A percentile compares a stretch with the other conserved stretches of the same genome.
These are phyloP conservation scores for Pipra filicauda DNA, from an alignment of 2,113 vertebrate genomes.

Conservation along the genomic window DNA sequence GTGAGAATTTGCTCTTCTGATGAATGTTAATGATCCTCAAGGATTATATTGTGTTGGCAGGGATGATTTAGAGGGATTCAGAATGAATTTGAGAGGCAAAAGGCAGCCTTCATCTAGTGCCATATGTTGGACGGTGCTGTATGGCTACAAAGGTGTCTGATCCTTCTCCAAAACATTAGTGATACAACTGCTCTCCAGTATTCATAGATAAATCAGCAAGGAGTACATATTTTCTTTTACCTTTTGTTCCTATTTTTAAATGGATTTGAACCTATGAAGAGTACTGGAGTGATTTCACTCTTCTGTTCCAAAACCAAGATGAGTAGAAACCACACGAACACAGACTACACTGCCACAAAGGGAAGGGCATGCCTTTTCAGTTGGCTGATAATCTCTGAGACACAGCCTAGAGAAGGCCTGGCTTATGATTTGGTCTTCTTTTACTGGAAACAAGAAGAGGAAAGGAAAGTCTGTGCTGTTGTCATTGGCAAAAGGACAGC, in stretches of 20 bases:
- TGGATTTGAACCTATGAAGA: not conserved
- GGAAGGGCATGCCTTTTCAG: not conserved
- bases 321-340: not conserved
- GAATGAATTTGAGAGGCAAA: not conserved
- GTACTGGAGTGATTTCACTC: not conserved
- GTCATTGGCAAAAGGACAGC: not conserved
- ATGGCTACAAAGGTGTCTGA: not conserved
- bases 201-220: not conserved
- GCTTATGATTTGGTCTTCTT: not conserved
- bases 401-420: not conserved
- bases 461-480: not conserved
- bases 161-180: not conserved
- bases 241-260: not conserved
- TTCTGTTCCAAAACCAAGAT: not conserved
- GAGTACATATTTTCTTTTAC: not conserved
- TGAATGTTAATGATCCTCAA: conserved; percentile 1
- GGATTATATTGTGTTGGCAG: not conserved
- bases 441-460: not conserved
- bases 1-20: conserved; percentile 10
- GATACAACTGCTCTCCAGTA: not conserved
- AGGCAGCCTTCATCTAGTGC: conserved; percentile 6
- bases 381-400: not conserved
- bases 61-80: conserved; percentile 2
- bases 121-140: not conserved
- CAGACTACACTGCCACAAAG: not conserved